A percentile compares a stretch with the other conserved stretches of the same genome.
Conservation (phyloP, 2,113 vertebrate species). For the Scomber colias region DNA sequence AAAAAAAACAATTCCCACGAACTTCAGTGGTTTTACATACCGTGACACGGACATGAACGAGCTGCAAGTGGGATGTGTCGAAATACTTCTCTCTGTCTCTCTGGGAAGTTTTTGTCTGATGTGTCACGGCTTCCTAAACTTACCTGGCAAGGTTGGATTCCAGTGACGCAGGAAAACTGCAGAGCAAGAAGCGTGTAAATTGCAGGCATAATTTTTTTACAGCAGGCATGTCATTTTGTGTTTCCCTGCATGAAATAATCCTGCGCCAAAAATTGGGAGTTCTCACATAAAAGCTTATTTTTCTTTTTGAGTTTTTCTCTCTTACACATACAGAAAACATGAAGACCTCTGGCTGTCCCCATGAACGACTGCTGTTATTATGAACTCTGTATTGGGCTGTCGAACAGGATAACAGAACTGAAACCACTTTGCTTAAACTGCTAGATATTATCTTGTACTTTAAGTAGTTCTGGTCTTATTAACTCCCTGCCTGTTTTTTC, state of each 20-base stretch:
- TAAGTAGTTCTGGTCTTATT: conserved; percentile 28
- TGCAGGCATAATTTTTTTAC: background rate
- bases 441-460: conserved; percentile 15
- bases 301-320: background rate
- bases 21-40: background rate
- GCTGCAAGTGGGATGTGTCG: background rate
- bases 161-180: background rate
- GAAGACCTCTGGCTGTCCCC: background rate
- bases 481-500: conserved; percentile 24
- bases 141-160: conserved; percentile 41
- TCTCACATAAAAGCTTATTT: background rate
- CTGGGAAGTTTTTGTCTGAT: conserved; percentile 9
- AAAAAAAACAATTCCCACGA: background rate
- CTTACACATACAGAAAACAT: conserved; percentile 8
- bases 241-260: background rate
- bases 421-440: conserved; percentile 24
- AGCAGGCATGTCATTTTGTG: background rate
- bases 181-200: background rate
- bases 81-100: conserved; percentile 26
- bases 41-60: background rate
- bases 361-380: background rate
- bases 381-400: background rate
- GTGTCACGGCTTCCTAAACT: conserved; percentile 12
- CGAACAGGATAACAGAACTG: conserved; percentile 4
- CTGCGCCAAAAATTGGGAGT: background rate